phyloP scores from a whole-genome alignment of 2,797 vertebrate species.

The Linurgus olivaceus region DNA sequence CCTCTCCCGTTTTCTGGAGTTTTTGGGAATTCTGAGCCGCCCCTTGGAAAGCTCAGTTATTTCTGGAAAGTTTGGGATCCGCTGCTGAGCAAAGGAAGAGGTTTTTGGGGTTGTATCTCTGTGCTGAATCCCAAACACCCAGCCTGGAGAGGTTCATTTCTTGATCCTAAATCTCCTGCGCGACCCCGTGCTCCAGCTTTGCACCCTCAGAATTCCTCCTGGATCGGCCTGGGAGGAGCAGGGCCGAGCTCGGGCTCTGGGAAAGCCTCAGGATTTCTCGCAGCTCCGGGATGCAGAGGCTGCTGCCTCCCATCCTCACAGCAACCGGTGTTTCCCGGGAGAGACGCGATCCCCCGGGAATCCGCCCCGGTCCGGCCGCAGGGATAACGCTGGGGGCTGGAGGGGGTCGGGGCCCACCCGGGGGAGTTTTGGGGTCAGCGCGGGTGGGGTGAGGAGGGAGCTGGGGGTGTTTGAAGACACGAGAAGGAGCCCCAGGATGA shows the following conservation, averaged over 20 bases:
- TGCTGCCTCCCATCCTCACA: background rate
- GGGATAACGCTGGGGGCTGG: background rate
- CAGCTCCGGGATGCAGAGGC: background rate
- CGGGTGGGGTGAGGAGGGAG: background rate
- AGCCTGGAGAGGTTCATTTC: background rate
- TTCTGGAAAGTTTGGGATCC: background rate
- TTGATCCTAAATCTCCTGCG: background rate
- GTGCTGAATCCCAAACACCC: rapidly evolving
- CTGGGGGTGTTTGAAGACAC: rapidly evolving
- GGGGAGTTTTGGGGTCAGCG: background rate
- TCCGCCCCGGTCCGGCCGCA: background rate
- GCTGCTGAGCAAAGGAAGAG: rapidly evolving
- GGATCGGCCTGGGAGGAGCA: background rate
- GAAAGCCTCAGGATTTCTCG: background rate
- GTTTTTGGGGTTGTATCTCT: rapidly evolving
- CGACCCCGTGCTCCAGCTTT: background rate
- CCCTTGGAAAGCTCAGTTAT: background rate
- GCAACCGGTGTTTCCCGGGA: slow-evolving; percentile 22
- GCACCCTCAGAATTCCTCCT: rapidly evolving
- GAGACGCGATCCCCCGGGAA: background rate
- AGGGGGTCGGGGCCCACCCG: rapidly evolving
- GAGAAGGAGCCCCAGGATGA: background rate
- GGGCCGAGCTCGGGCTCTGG: background rate
- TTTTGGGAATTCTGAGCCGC: background rate
- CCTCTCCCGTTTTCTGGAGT: background rate